Base-by-base conservation (phyloP, 2,888 invertebrate genomes). In the Xylophagus ater region DNA sequence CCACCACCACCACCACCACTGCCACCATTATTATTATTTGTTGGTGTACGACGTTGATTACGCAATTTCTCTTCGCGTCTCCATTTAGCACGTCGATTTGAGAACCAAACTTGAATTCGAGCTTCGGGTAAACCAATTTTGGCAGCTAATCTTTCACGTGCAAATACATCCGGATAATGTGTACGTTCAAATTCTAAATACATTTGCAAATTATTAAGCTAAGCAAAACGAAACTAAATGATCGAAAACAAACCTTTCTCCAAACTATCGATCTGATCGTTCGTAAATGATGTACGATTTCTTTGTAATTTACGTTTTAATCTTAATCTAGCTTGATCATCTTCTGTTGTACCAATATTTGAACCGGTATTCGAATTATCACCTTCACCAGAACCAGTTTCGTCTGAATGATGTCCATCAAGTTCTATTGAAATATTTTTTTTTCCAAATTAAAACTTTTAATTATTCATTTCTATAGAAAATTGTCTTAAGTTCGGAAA, bases 81-180 rank as follows among this genome's bases (percentile, higher is more conserved):
- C 94, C 96, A 97, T 72, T 99, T 98, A 51, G 98, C 98, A 34
- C 98, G 76, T 39, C 98, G 81, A 69, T 98, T 98, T 47, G 94
- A 96, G 69, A 99, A 99, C 98, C 98, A 99, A 34, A 98, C 98
- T 87, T 94, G 93, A 79, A 94, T 94, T 80, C 93, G 82, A 73
- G 93, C 93, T 81, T 93, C 93, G 71, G 92, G 93, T 71, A 94
- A 83, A 75, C 88, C 88, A 71, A 94, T 94, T 79, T 92, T 92
- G 72, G 85, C 87, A 49, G 94, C 93, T 65, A 94, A 77, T 68
- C 90, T 76, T 68, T 94, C 94, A 57, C 94, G 73, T 51, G 93
- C 92, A 69, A 93, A 94, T 52, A 94, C 93, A 70, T 94, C 93
- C 48, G 93, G 94, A 68, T 94, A 94, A 70, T 94, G 93, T 55